Percentiles rank a stretch among this genome's conserved stretches.
Conservation (phyloP, 2,113 vertebrate species). For the Dicrurus megarhynchus region DNA sequence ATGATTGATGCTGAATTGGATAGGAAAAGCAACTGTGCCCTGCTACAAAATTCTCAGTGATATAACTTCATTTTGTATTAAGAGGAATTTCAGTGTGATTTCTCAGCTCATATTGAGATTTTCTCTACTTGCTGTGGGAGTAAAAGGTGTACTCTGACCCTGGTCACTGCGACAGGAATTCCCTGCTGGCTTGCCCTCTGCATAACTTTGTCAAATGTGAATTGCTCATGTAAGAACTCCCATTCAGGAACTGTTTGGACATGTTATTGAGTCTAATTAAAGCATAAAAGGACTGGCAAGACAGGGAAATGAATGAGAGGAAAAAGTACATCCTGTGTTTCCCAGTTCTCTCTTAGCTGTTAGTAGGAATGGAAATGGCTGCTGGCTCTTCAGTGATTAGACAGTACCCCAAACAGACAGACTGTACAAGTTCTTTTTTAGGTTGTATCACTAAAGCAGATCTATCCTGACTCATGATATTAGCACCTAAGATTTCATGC, state of each 20-base stretch:
- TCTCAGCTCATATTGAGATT: background rate
- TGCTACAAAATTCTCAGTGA: background rate
- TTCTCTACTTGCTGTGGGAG: background rate
- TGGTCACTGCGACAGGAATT: accelerated
- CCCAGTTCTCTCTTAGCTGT: background rate
- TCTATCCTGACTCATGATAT: background rate
- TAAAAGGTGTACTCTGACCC: background rate
- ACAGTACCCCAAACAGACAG: background rate
- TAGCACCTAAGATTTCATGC: background rate
- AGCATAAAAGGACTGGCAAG: background rate
- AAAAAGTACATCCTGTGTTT: background rate
- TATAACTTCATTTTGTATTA: background rate
- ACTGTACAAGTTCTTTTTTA: background rate
- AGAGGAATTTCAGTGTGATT: background rate
- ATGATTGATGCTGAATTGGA: background rate
- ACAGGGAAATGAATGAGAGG: background rate
- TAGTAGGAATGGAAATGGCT: background rate
- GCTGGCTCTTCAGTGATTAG: background rate
- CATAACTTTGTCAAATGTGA: background rate
- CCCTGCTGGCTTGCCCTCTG: background rate
- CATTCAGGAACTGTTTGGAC: background rate
- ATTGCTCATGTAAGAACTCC: background rate
- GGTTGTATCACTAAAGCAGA: background rate
- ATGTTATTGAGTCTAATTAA: background rate
- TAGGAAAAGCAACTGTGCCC: background rate